Percentiles rank a stretch among this genome's conserved stretches.
phyloP scores from a whole-genome alignment of 2,113 vertebrate genomes.

The Grammomys dolichurus region DNA sequence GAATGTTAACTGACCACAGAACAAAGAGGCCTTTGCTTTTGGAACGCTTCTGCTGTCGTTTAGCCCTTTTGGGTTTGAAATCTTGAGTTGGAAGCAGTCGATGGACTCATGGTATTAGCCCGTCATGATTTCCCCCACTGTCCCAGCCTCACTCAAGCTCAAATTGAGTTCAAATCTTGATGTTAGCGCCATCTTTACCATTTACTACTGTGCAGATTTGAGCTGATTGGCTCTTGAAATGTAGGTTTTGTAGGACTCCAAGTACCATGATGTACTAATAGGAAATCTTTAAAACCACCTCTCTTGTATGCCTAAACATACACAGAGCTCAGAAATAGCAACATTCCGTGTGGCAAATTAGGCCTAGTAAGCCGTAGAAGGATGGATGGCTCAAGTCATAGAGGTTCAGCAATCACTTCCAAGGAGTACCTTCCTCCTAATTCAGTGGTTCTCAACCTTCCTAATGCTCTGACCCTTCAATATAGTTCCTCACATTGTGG shows the following conservation, averaged over 20 bases:
- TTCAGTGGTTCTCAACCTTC: background rate
- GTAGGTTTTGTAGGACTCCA: background rate
- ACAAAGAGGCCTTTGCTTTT: conserved; percentile 15
- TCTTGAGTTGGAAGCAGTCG: background rate
- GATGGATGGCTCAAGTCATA: background rate
- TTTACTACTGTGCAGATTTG: background rate
- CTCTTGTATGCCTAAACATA: background rate
- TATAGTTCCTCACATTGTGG: background rate
- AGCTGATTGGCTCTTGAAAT: background rate
- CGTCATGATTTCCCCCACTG: background rate
- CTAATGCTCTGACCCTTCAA: background rate
- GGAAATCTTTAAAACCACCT: background rate
- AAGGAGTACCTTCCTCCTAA: background rate
- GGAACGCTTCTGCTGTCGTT: background rate
- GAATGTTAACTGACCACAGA: conserved; percentile 24
- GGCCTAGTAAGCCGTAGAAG: background rate
- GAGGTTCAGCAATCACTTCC: background rate
- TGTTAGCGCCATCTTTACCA: background rate
- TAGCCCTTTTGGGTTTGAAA: background rate
- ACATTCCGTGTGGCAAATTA: background rate
- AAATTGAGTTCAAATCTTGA: background rate
- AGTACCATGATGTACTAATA: background rate
- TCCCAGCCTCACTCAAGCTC: background rate
- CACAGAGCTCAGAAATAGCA: too few relatives aligned
- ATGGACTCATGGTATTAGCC: background rate